Conservation (phyloP, 2,888 invertebrate genomes). For the Epirrhoe alternata region DNA sequence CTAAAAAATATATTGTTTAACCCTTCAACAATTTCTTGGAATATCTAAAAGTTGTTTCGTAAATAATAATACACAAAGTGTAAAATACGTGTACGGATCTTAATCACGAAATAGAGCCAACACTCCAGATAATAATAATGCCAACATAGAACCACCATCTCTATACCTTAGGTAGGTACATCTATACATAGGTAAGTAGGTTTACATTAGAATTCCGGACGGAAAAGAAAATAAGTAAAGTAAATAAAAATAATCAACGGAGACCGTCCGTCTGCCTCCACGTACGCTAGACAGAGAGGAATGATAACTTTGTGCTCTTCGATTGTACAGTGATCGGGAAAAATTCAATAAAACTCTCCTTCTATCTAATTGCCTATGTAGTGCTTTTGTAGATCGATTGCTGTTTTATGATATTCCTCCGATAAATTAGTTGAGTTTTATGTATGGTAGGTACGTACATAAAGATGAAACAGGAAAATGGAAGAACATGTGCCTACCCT, state of each 20-base stretch:
- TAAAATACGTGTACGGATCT: too few species aligned
- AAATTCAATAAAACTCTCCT: constrained; percentile 82
- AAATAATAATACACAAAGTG: too few species aligned
- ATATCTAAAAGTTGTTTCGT: too few species aligned
- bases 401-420: constrained; percentile 45
- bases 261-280: constrained; percentile 60
- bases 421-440: constrained; percentile 52
- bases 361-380: constrained; percentile 81
- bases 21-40: too few species aligned
- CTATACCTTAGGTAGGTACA: too few species aligned
- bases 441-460: too few species aligned
- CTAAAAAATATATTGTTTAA: too few species aligned
- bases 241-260: constrained; percentile 18
- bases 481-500: too few species aligned
- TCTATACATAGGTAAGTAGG: neutral
- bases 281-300: constrained; percentile 69
- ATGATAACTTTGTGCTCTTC: constrained; percentile 74
- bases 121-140: too few species aligned
- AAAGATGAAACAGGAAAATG: too few species aligned
- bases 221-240: constrained; percentile 10
- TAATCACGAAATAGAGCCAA: too few species aligned
- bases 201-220: neutral
- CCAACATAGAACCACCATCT: too few species aligned
- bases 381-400: constrained; percentile 20
- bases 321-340: constrained; percentile 80